phyloP scores from a whole-genome alignment of 1,140 invertebrate genomes.

The Cardiocondyla obscurior region DNA sequence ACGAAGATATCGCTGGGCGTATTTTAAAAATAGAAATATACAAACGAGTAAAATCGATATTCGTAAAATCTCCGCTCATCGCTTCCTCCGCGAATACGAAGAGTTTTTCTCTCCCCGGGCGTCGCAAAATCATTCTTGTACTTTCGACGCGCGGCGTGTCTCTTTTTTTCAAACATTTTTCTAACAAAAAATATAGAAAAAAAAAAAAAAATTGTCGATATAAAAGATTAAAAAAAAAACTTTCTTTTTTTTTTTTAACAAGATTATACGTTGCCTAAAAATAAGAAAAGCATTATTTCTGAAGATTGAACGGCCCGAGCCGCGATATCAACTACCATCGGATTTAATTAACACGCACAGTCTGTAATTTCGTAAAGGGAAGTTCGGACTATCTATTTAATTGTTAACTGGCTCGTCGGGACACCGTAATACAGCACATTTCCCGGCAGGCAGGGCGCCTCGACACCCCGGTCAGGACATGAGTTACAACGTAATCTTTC shows the following conservation, averaged over 20 bases:
- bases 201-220: too few relatives aligned
- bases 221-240: too few relatives aligned
- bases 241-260: too few relatives aligned
- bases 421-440: constrained; percentile 38
- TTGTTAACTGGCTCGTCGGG: constrained; percentile 34
- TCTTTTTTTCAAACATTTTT: background rate
- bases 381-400: constrained; percentile 49
- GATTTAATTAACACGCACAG: constrained; percentile 36
- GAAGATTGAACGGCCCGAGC: background rate
- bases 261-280: too few relatives aligned
- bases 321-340: constrained; percentile 13
- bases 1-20: background rate
- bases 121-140: background rate
- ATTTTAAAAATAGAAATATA: constrained; percentile 51
- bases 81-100: background rate
- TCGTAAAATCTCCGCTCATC: background rate
- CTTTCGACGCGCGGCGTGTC: background rate
- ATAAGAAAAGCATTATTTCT: background rate
- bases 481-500: constrained; percentile 66
- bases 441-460: constrained; percentile 13
- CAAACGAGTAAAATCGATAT: constrained; percentile 36
- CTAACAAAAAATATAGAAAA: background rate
- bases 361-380: constrained; percentile 6
- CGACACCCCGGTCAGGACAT: constrained; percentile 21
- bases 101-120: background rate